Evolutionary conservation across 2,797 vertebrate species (phyloP), one percentile per base, ranked within the genome.

Genomic region (Poliocrania exsul): DNA sequence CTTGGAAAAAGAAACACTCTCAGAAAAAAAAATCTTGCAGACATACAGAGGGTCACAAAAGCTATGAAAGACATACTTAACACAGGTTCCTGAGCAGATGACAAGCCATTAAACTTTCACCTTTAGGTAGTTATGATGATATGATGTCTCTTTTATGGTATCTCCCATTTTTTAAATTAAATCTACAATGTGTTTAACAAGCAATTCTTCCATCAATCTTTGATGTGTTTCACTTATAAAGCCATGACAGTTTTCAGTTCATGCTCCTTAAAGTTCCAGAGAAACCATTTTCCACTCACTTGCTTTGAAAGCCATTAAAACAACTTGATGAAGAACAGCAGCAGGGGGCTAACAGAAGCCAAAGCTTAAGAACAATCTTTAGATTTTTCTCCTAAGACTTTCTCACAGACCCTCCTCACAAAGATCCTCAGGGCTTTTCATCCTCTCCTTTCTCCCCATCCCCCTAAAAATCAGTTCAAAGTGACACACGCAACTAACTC

Each of bases 291-390:
- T 96, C 97, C 96, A 92, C 97, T 97, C 94, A 96, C 81, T 97
- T 96, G 94, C 90, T 97, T 70, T 96, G 95, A 97, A 97, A 97
- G 96, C 95, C 95, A 94, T 97, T 97, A 97, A 95, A 97, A 96
- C 50, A 96, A 95, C 96, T 93, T 91, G 96, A 97, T 95, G 97
- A 93, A 96, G 95, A 96, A 93, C 94, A 97, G 86, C 97, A 97
- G 97, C 93, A 88, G 97, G 96, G 96, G 96, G 95, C 86, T 97
- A 97, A 97, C 91, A 95, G 95, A 96, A 97, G 93, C 91, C 95
- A 94, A 93, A 91, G 96, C 91, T 97, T 93, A 97, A 95, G 77
- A 95, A 92, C 92, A 96, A 89, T 90, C 95, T 96, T 96, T 57
- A 89, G 96, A 94, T 96, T 96, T 93, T 94, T 81, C 91, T 95